phyloP scores from a whole-genome alignment of 2,113 vertebrate species.

The Heteronetta atricapilla region DNA sequence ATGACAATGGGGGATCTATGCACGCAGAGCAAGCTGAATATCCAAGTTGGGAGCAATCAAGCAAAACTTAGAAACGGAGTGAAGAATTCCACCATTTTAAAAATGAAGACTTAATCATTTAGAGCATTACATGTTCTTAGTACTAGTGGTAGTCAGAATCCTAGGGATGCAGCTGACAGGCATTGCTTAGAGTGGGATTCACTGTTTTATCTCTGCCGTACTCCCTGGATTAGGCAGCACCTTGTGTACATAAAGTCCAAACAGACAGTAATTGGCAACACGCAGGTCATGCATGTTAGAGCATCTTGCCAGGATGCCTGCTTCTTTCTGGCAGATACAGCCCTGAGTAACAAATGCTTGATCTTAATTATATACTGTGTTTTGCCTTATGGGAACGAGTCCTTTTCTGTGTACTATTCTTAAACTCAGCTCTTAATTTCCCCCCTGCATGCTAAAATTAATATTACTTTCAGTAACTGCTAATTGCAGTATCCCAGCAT shows the following conservation, averaged over 20 bases:
- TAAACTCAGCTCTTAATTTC: conserved; percentile 4
- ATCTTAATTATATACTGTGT: conserved; percentile 34
- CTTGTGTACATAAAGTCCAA: neutral
- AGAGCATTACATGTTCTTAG: neutral
- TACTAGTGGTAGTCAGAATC: neutral
- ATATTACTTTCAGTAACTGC: neutral
- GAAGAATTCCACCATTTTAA: neutral
- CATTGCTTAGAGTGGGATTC: conserved; percentile 13
- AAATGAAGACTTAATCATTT: conserved; percentile 20
- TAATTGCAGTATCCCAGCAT: neutral
- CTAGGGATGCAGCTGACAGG: conserved; percentile 13
- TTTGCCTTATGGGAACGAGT: conserved; percentile 37
- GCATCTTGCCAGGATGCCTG: neutral
- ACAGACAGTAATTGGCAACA: neutral
- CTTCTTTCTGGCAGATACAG: conserved; percentile 31
- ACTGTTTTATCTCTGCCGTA: neutral
- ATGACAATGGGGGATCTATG: conserved; percentile 6
- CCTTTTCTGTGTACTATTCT: neutral
- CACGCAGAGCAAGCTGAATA: conserved; percentile 17
- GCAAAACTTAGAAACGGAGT: conserved; percentile 6
- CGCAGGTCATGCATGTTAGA: neutral
- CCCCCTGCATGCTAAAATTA: neutral
- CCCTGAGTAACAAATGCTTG: conserved; percentile 32
- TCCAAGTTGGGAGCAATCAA: conserved; percentile 9
- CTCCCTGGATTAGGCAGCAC: conserved; percentile 22